These are phyloP conservation scores for Heliopora coerulea DNA, from an alignment of 92 coral and sea anemone genomes.

Conservation along the genomic window DNA sequence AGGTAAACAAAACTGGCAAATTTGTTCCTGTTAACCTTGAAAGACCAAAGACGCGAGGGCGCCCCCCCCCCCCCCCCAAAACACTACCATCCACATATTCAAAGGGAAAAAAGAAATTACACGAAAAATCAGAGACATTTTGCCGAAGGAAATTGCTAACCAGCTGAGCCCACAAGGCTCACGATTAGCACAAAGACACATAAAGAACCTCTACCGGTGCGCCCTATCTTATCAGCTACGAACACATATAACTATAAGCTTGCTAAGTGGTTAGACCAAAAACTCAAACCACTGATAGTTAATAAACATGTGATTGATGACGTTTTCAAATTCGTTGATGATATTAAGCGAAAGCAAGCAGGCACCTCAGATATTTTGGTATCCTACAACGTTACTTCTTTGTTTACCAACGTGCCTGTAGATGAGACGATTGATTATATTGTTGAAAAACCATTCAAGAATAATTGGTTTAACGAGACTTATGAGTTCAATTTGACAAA, in stretches of 20 bases:
- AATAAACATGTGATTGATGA: too few species aligned
- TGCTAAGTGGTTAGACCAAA: conserved; percentile 39
- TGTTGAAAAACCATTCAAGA: too few species aligned
- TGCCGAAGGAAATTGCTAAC: conserved; percentile 46
- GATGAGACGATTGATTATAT: too few species aligned
- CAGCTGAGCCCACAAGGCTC: conserved; percentile 31
- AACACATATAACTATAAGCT: conserved; percentile 47
- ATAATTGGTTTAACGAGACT: too few species aligned
- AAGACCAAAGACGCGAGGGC: conserved; percentile 44
- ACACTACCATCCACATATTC: conserved; percentile 50
- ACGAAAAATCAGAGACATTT: not conserved
- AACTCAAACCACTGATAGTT: conserved; percentile 41
- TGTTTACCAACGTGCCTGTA: too few species aligned
- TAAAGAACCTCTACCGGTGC: conserved; percentile 32
- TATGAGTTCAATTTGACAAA: too few species aligned
- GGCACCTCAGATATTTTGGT: too few species aligned
- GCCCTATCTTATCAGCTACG: conserved; percentile 49
- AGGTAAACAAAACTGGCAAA: conserved; percentile 46
- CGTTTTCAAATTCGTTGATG: too few species aligned
- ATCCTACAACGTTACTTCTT: too few species aligned
- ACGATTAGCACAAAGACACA: conserved; percentile 50
- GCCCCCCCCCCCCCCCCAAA: conserved; percentile 51
- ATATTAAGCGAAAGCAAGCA: too few species aligned
- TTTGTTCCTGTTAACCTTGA: conserved; percentile 17
- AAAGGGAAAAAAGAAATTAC: conserved; percentile 40